Base-by-base conservation (phyloP, 2,113 vertebrate species). In the Pelodiscus sinensis region DNA sequence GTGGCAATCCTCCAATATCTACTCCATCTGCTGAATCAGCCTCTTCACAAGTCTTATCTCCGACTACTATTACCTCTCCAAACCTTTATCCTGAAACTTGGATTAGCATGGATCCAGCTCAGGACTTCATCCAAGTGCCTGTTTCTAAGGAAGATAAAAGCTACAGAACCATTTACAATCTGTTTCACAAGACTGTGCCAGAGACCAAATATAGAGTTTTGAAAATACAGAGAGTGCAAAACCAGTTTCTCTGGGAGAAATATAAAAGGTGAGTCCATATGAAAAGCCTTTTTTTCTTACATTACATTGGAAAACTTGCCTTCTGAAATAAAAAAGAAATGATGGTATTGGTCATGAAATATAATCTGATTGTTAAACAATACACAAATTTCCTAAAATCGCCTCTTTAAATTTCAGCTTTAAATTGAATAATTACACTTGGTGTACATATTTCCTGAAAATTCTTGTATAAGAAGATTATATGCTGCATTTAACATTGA, bases 201-300 rank as follows among this genome's bases (percentile, higher is more conserved):
- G 99, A 99, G 97, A 99, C 99, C 97, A 99, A 99, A 97, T 99
- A 99, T 22, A 98, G 97, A 95, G 99, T 99, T 87, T 96, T 99
- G 94, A 99, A 99, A 97, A 99, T 99, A 96, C 96, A 99, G 87
- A 98, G 99, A 31, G 99, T 99, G 89, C 99, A 99, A 97, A 99
- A 99, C 96, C 99, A 99, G 81, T 99, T 99, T 96, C 99, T 99
- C 38, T 99, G 99, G 99, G 99, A 99, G 97, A 99, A 99, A 90
- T 99, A 99, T 79, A 99, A 99, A 97, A 99, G 99, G 99, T 99
- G 96, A 98, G 98, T 89, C 44, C 50, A 50, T 3, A 56, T 54
- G 35, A 78, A 56, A 31, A 5, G n/a, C 9, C 38, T 18, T 78
- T 3, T 29, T 58, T 12, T 68, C 21, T 55, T 31, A 11, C 1